These are phyloP conservation scores for Bombus cullumanus DNA, from an alignment of 1,140 invertebrate genomes.

Conservation along the genomic window DNA sequence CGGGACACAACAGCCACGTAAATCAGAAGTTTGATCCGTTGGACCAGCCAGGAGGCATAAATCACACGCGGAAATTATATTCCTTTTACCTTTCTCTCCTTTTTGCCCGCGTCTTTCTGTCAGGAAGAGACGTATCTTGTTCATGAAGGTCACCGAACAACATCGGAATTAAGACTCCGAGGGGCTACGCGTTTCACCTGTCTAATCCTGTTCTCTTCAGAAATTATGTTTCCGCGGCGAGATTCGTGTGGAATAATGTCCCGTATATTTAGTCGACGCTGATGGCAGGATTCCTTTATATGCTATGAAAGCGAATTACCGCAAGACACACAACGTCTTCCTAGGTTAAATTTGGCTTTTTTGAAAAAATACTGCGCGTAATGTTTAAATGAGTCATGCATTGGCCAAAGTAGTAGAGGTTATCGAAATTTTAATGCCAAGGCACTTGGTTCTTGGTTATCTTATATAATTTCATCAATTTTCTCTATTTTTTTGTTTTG, in stretches of 20 bases:
- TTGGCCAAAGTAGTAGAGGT: too few species aligned
- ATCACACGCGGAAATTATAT: slow-evolving; percentile 43
- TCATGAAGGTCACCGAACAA: slow-evolving; percentile 37
- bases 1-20: slow-evolving; percentile 41
- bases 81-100: not conserved
- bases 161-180: slow-evolving; percentile 2
- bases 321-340: not conserved
- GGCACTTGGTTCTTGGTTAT: too few species aligned
- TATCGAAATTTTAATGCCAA: too few species aligned
- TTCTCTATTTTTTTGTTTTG: not conserved
- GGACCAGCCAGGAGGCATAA: slow-evolving; percentile 26
- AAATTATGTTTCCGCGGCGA: slow-evolving; percentile 28
- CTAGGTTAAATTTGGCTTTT: not conserved
- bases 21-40: slow-evolving; percentile 60
- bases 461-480: too few species aligned
- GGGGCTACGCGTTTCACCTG: slow-evolving; percentile 19
- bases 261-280: not conserved
- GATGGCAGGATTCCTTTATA: not conserved
- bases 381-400: not conserved
- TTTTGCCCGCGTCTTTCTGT: not conserved
- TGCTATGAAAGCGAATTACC: not conserved
- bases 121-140: slow-evolving; percentile 10
- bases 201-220: slow-evolving; percentile 16
- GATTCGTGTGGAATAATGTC: not conserved
- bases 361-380: not conserved